Evolutionary conservation across 2,888 invertebrate genomes (phyloP), one percentile per base, ranked within the genome.

Genomic region (Tinea trinotella): DNA sequence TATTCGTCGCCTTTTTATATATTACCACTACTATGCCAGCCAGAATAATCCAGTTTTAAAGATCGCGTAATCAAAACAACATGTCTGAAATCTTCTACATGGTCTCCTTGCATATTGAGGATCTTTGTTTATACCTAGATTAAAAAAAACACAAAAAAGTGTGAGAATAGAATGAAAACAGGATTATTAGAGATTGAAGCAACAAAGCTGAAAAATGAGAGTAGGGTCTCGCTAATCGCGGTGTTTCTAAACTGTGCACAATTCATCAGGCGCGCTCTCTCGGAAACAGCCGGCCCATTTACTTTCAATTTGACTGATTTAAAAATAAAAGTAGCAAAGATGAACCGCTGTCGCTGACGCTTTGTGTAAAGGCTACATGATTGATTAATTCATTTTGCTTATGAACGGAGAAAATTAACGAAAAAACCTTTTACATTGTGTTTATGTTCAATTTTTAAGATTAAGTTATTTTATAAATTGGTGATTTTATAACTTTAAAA

Each of bases 271-370:
- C 52, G 54, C 55, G 53, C 56, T 56, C 55, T 44, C 44, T 57
- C 58, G 62, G 56, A 60, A 59, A 61, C 60, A 60, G 34, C 34
- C 60, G 60, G 58, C 58, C 55, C 62, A 61, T 62, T 64, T 59
- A 59, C 59, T 63, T 61, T 61, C 61, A 60, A 60, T 62, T 60
- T 57, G 57, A 57, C 54, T 59, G 60, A 59, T 60, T 57, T 57
- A 40, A 40, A 40, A 40, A 40, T 10, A 40, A 15, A 15, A 2
- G 40, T 3, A 13, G 13, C 40, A 40, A 40, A 40, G 40, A 40
- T 40, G 46, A 46, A 46, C 46, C 10, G 46, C 46, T 46, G 46
- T 19, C 46, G 46, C 17, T 46, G 46, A 46, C 46, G 46, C 46
- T 46, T 46, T 46, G 46, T 40, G 13, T 12, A 40, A 40, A 40